These are phyloP conservation scores for Drosophila helvetica DNA, from an alignment of 2,888 invertebrate species.

Conservation along the genomic window DNA sequence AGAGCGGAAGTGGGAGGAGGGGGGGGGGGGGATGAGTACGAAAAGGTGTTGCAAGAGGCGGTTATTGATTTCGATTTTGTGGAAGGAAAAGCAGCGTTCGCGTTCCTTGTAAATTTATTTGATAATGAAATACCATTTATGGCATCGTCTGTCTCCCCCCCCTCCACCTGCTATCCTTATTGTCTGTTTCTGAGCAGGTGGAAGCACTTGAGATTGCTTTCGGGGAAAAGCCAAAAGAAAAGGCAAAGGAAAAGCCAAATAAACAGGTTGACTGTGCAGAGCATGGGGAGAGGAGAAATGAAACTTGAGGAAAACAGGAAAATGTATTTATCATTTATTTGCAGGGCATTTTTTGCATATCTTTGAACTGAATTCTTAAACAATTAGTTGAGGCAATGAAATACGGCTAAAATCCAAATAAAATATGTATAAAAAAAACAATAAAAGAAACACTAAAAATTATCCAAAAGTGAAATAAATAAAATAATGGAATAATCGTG, in stretches of 20 bases:
- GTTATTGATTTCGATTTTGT: slow-evolving; percentile 14
- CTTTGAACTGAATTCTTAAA: too few species aligned
- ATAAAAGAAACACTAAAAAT: too few species aligned
- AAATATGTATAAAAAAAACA: too few species aligned
- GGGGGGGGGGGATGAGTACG: not conserved
- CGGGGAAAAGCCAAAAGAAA: not conserved
- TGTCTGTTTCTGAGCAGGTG: not conserved
- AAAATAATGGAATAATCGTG: too few species aligned
- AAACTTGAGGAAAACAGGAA: not conserved
- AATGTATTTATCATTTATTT: not conserved
- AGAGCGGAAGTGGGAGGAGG: not conserved
- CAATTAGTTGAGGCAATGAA: not conserved
- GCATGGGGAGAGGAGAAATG: not conserved
- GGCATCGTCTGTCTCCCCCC: not conserved
- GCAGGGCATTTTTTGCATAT: not conserved
- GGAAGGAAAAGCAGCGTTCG: not conserved
- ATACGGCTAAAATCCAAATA: not conserved
- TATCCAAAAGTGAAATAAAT: slow-evolving; percentile 22
- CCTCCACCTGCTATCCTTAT: too few species aligned
- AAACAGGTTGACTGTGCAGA: not conserved
- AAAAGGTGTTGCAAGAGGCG: not conserved
- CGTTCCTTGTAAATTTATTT: slow-evolving; percentile 33
- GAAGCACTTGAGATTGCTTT: not conserved
- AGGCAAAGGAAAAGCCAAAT: slow-evolving; percentile 10
- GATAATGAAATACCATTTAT: slow-evolving; percentile 50